Evolutionary conservation across 1,140 invertebrate genomes (phyloP).

Genomic region (Meloidogyne hapla): DNA sequence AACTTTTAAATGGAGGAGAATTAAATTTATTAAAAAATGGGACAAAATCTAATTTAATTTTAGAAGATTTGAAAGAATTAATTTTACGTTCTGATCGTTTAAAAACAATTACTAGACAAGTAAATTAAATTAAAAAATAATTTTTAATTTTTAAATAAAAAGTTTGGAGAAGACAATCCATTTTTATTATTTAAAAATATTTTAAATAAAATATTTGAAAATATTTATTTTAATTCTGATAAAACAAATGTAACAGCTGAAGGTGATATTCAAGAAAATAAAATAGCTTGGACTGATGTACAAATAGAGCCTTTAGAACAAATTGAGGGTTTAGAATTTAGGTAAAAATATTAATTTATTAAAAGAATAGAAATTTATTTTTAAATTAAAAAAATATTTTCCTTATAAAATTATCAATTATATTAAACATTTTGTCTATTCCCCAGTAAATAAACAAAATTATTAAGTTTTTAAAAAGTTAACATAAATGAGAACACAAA

Average conservation of each 20-base stretch:
- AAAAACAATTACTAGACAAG: conserved; percentile 15
- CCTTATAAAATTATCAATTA: too few species aligned
- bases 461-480: too few species aligned
- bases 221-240: neutral
- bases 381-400: too few species aligned
- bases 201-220: conserved; percentile 8
- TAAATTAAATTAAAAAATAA: neutral
- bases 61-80: conserved; percentile 9
- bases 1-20: neutral
- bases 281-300: conserved; percentile 16
- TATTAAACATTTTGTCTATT: too few species aligned
- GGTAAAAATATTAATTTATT: neutral
- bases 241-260: conserved; percentile 10
- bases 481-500: too few species aligned
- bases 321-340: conserved; percentile 18
- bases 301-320: neutral
- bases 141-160: neutral
- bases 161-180: conserved; percentile 20
- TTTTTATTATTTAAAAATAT: conserved; percentile 18
- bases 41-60: neutral
- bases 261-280: conserved; percentile 7
- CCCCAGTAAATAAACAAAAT: too few species aligned
- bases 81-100: conserved; percentile 3
- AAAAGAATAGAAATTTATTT: too few species aligned
- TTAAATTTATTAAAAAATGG: conserved; percentile 6